Percentiles rank a stretch among this genome's conserved stretches.
phyloP scores from a whole-genome alignment of 2,797 vertebrate species.

The Sylvia borin region DNA sequence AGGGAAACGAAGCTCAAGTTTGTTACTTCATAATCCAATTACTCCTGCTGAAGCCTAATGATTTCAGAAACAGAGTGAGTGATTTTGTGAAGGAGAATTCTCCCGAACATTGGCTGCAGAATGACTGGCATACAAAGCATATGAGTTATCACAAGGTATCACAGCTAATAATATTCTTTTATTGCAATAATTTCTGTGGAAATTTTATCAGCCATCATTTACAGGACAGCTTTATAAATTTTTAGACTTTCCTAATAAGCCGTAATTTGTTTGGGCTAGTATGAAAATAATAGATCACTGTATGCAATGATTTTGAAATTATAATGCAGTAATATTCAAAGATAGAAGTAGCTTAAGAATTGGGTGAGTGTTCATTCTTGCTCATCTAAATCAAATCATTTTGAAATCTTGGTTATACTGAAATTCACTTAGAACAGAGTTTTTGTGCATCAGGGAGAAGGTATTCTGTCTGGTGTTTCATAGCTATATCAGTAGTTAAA shows the following conservation, averaged over 20 bases:
- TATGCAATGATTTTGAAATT: not conserved
- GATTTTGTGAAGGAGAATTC: slow-evolving; percentile 99
- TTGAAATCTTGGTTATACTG: not conserved
- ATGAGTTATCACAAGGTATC: slow-evolving; percentile 99
- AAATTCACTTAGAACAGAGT: not conserved
- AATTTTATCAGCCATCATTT: not conserved
- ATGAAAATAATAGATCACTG: not conserved
- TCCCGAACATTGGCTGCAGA: slow-evolving; percentile 98
- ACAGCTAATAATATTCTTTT: not conserved
- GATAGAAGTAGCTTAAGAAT: not conserved
- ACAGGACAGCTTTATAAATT: not conserved
- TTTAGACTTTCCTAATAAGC: not conserved
- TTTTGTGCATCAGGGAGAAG: not conserved
- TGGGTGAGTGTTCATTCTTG: not conserved
- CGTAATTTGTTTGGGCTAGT: not conserved
- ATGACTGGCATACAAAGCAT: slow-evolving; percentile 98
- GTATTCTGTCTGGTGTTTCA: not conserved
- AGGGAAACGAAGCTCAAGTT: slow-evolving; percentile 98
- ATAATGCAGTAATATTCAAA: not conserved
- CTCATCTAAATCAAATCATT: not conserved
- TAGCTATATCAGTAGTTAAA: not conserved
- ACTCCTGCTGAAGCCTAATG: slow-evolving; percentile 95
- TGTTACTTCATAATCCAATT: slow-evolving; percentile 99
- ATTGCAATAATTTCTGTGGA: not conserved
- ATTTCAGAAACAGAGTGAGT: slow-evolving; percentile 96